These are phyloP conservation scores for Tyto alba DNA, from an alignment of 2,113 vertebrate genomes.

Conservation along the genomic window DNA sequence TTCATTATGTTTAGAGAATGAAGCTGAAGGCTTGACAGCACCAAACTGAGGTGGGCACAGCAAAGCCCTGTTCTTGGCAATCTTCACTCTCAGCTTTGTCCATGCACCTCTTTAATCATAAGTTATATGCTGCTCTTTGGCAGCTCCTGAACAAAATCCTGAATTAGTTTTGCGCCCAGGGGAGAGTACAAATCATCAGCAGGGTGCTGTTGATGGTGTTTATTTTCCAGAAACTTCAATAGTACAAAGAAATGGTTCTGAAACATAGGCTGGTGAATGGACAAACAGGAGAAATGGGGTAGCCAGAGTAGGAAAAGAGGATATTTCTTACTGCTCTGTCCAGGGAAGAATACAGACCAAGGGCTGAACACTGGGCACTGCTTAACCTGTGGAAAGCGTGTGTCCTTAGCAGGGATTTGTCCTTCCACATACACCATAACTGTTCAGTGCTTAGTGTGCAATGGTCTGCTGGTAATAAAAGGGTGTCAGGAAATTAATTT, in stretches of 20 bases:
- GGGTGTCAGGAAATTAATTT: background rate
- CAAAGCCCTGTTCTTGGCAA: background rate
- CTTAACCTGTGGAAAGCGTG: background rate
- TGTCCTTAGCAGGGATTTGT: background rate
- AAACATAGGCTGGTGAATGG: background rate
- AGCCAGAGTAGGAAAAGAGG: background rate
- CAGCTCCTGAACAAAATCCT: background rate
- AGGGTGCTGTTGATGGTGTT: background rate
- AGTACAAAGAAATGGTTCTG: background rate
- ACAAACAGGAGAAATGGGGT: background rate
- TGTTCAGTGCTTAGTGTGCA: background rate
- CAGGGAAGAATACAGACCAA: background rate
- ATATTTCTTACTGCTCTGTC: background rate
- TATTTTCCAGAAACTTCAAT: background rate
- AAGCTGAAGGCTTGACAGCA: constrained; percentile 33
- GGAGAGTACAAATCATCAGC: background rate
- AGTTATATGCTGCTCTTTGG: background rate
- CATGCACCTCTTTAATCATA: background rate
- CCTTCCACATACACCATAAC: accelerated
- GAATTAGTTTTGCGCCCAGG: background rate
- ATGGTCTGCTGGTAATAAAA: background rate
- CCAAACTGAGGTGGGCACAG: background rate
- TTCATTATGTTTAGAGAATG: background rate
- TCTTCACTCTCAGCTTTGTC: background rate
- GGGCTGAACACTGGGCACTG: background rate